Base-by-base conservation (phyloP, 2,888 invertebrate genomes). In the Chaetogeoica ovagalla region DNA sequence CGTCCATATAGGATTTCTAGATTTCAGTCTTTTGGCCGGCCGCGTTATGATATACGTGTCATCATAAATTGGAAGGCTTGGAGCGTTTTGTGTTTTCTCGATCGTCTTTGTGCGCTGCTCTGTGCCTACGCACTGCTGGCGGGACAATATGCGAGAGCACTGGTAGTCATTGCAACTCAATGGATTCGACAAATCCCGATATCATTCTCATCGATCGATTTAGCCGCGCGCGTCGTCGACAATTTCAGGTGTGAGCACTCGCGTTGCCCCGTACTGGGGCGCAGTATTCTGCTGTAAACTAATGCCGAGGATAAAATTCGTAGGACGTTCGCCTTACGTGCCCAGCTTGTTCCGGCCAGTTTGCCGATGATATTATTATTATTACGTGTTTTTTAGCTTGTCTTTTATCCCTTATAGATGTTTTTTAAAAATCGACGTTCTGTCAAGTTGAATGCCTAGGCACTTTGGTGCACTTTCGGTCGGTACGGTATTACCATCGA, bases 351-450 rank as follows among this genome's bases (percentile, higher is more conserved):
- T 66, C 74, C 74, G 17, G 48, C 39, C 52, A 74, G 48, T 63
- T 74, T 74, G 2, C 63, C 48, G 52, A 69, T 77, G 13, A 69
- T 77, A 68, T 77, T 77, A 19, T 77, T 77, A 39, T 57, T n/a
- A n/a, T n/a, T n/a, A n/a, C n/a, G 37, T 23, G 69, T 68, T 68
- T 77, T 77, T 17, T n/a, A 77, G 21, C 23, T 77, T 69, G 43
- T 55, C 59, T 55, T 60, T 68, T 43, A 68, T 23, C 19, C 43
- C 43, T 48, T 65, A 39, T 21, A 77, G 59, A 52, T 77, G 60
- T 68, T 77, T 17, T 77, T 68, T 66, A 66, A 65, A 75, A 23
- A 62, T 62, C 15, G 23, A 59, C 7, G 59, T 8, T 59, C 59
- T 59, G 21, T 59, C 59, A 21, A 65, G 39, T 39, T 65, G 37